Percentiles rank a stretch among this genome's conserved stretches.
These are phyloP conservation scores for Hartigia nigra DNA, from an alignment of 2,888 invertebrate species.

Conservation along the genomic window DNA sequence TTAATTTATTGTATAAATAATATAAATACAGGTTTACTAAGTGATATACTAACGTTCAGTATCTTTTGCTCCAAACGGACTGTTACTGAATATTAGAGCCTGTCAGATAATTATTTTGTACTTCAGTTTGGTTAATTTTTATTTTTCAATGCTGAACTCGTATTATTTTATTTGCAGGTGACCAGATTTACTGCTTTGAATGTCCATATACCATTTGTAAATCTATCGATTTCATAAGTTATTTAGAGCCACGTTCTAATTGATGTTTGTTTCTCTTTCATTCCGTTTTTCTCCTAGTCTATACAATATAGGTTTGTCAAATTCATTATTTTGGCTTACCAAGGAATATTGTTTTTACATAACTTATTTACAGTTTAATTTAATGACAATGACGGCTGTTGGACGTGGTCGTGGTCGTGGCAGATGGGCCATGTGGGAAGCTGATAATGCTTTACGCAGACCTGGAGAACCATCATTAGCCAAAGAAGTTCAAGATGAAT, in stretches of 20 bases:
- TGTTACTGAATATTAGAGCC: background rate
- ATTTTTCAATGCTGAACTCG: background rate
- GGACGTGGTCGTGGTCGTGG: background rate
- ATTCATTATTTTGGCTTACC: background rate
- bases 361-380: background rate
- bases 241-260: background rate
- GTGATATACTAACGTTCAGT: background rate
- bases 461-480: background rate
- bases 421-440: background rate
- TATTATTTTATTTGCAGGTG: background rate
- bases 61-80: background rate
- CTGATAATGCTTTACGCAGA: background rate
- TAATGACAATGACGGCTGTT: background rate
- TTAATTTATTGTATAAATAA: background rate
- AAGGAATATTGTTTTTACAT: background rate
- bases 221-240: background rate
- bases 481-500: background rate
- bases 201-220: background rate
- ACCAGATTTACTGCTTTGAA: background rate
- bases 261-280: background rate
- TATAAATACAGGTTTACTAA: background rate
- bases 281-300: background rate
- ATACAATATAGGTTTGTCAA: background rate
- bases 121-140: background rate
- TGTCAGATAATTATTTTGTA: background rate